Conservation (phyloP, 2,113 vertebrate species). For the Recurvirostra avosetta region DNA sequence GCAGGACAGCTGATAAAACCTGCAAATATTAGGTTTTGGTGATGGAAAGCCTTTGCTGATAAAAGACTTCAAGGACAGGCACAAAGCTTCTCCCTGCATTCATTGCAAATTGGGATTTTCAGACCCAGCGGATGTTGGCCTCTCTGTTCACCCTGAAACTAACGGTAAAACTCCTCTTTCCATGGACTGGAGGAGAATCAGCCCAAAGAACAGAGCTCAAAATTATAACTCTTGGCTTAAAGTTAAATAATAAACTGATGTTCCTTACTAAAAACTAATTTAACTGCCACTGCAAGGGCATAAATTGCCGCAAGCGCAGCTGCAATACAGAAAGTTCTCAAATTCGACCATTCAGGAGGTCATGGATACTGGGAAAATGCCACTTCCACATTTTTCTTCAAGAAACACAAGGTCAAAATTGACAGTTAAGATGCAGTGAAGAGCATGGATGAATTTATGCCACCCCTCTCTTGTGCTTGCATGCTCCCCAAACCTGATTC, state of each 20-base stretch:
- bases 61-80: not conserved
- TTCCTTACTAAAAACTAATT: not conserved
- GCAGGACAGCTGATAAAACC: not conserved
- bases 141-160: not conserved
- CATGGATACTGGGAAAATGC: not conserved
- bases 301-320: not conserved
- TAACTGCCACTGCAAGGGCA: not conserved
- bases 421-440: not conserved
- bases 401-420: not conserved
- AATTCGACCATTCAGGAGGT: not conserved
- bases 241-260: not conserved
- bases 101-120: not conserved
- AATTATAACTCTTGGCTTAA: not conserved
- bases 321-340: not conserved
- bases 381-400: not conserved
- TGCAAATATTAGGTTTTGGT: not conserved
- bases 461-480: not conserved
- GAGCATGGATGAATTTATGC: not conserved
- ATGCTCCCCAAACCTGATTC: not conserved
- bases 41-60: not conserved
- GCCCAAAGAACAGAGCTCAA: not conserved
- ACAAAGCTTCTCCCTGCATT: not conserved
- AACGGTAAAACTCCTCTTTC: not conserved
- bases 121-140: not conserved
- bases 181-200: not conserved